Conservation (phyloP, 1,140 invertebrate species). For the Monochamus saltuarius region DNA sequence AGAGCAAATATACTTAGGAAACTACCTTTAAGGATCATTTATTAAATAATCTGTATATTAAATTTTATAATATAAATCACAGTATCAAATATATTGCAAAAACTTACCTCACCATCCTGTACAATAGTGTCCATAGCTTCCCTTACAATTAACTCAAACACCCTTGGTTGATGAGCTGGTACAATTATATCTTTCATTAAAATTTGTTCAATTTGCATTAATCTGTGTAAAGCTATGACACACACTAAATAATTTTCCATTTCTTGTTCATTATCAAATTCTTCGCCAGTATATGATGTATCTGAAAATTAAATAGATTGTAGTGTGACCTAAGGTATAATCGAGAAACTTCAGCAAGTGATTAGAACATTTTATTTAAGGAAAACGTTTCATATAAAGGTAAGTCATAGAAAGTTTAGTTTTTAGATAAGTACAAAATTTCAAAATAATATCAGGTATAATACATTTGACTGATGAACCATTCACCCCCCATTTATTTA, state of each 20-base stretch:
- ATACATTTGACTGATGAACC: no score
- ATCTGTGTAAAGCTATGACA: slow-evolving; percentile 80
- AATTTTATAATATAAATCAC: slow-evolving; percentile 30
- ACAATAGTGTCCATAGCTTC: slow-evolving; percentile 84
- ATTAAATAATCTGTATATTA: slow-evolving; percentile 3
- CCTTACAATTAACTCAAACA: slow-evolving; percentile 82
- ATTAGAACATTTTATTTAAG: no score
- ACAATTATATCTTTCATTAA: slow-evolving; percentile 85
- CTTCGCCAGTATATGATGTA: slow-evolving; percentile 57
- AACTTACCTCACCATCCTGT: slow-evolving; percentile 76
- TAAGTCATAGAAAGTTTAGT: no score
- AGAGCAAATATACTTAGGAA: no score
- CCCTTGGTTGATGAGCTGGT: slow-evolving; percentile 72
- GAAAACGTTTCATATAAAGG: no score
- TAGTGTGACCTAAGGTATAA: not conserved
- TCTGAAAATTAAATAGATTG: slow-evolving; percentile 31
- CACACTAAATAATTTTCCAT: slow-evolving; percentile 85
- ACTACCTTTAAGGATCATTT: no score
- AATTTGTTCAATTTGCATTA: slow-evolving; percentile 85
- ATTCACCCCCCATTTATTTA: no score
- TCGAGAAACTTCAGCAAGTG: no score
- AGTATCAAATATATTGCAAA: slow-evolving; percentile 19
- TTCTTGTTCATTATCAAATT: slow-evolving; percentile 75
- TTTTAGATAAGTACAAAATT: no score
- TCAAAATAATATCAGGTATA: no score